Base-by-base conservation (phyloP, 2,888 invertebrate species). In the Troilus luridus region DNA sequence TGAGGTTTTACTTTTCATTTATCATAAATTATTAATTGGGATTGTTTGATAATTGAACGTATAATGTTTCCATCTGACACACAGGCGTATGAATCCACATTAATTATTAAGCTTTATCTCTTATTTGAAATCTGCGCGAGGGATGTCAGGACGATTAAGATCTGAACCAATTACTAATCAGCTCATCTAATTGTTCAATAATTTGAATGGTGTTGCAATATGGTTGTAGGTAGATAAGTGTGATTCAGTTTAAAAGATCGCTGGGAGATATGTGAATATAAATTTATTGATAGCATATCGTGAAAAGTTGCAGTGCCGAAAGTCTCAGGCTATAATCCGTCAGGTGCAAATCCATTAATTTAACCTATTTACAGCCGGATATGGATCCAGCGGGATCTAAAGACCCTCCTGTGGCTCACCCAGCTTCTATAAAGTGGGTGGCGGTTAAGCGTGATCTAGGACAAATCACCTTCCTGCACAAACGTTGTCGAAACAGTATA, bases 141-240 rank as follows among this genome's bases (percentile, higher is more conserved):
- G 24, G 54, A 81, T 54, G 81, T 81, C 54, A 81, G 54, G 21
- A 3, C 24, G 81, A 81, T 81, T 81, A 81, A 8, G 19, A 81
- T 81, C 81, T 54, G 81, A 56, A 56, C 81, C 54, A 54, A 81
- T 81, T 81, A 54, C 54, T 54, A 54, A 81, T 81, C 81, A 56
- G 9, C 21, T 10, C 54, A 81, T 81, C 81, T 81, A 56, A 81
- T 81, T 81, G 81, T 54, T 81, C 81, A 81, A 81, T 41, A 41
- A 41, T 41, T 41, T 41, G 81, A 54, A 54, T 81, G 9, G 81
- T 81, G 19, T 81, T 56, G 81, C 54, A 54, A 81, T 54, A 81
- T 9, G 9, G 5, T 24, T 24, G 67, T 67, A 67, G 67, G 67
- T 67, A 67, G 67, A 67, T 27, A 27, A 67, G 14, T 24, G 24